phyloP scores from a whole-genome alignment of 2,113 vertebrate species.

The Eurypyga helias region DNA sequence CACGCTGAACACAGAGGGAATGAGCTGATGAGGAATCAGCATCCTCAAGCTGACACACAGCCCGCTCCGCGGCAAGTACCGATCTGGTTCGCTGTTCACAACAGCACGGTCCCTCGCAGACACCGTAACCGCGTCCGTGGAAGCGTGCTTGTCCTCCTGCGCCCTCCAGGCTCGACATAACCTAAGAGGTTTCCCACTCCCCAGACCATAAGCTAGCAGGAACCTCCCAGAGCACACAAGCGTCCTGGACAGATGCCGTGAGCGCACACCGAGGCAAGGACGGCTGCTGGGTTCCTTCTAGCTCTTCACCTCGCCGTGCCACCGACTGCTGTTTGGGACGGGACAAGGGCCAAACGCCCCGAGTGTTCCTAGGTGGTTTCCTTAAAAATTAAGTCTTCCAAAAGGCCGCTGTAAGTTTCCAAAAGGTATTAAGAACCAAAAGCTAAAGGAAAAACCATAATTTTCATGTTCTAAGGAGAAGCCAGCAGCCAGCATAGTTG shows the following conservation, averaged over 20 bases:
- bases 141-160: fast-evolving
- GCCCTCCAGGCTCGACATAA: fast-evolving
- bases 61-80: fast-evolving
- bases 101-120: background rate
- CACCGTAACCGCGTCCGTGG: background rate
- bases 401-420: background rate
- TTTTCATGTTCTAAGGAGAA: background rate
- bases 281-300: background rate
- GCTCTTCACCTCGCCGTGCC: background rate
- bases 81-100: background rate
- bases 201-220: background rate
- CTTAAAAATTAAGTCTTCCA: background rate
- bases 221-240: background rate
- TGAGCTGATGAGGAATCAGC: background rate
- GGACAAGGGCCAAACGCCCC: background rate
- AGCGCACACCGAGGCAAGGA: background rate
- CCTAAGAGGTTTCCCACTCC: background rate
- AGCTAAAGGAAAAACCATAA: background rate
- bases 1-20: background rate
- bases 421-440: background rate
- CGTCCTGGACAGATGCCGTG: background rate
- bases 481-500: background rate
- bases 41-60: background rate
- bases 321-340: background rate
- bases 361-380: background rate